Evolutionary conservation across 2,113 vertebrate species (phyloP).

Genomic region (Rhipidura dahli): DNA sequence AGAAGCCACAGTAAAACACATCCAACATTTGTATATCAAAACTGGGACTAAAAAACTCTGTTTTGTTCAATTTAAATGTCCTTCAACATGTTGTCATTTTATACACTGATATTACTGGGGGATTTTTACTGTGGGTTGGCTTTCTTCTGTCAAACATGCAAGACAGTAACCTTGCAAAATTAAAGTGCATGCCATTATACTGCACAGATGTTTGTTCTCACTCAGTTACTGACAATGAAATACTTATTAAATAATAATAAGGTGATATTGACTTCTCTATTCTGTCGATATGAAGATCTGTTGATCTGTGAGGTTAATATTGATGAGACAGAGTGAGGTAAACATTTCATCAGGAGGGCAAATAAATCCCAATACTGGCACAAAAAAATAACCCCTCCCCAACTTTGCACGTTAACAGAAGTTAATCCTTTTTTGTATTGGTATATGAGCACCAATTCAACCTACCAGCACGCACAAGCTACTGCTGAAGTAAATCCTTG

Average conservation of each 20-base stretch:
- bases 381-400: background rate
- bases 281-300: slow-evolving; percentile 70
- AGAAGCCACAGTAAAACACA: slow-evolving; percentile 66
- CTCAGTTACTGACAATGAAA: slow-evolving; percentile 64
- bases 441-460: background rate
- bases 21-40: slow-evolving; percentile 69
- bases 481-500: slow-evolving; percentile 1
- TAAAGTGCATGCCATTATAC: slow-evolving; percentile 43
- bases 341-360: slow-evolving; percentile 28
- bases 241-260: slow-evolving; percentile 76
- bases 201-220: slow-evolving; percentile 64
- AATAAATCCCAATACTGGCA: slow-evolving; percentile 7
- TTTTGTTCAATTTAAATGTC: slow-evolving; percentile 69
- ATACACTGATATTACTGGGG: slow-evolving; percentile 6
- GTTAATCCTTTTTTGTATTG: background rate
- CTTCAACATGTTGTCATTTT: slow-evolving; percentile 66
- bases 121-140: slow-evolving; percentile 36
- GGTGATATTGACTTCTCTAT: slow-evolving; percentile 64
- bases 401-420: background rate
- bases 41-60: slow-evolving; percentile 32
- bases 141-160: slow-evolving; percentile 37
- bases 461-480: background rate
- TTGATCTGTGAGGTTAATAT: slow-evolving; percentile 63
- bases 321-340: slow-evolving; percentile 56
- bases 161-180: slow-evolving; percentile 48